Conservation (phyloP, 2,888 invertebrate species). For the Lottia gigantea region DNA sequence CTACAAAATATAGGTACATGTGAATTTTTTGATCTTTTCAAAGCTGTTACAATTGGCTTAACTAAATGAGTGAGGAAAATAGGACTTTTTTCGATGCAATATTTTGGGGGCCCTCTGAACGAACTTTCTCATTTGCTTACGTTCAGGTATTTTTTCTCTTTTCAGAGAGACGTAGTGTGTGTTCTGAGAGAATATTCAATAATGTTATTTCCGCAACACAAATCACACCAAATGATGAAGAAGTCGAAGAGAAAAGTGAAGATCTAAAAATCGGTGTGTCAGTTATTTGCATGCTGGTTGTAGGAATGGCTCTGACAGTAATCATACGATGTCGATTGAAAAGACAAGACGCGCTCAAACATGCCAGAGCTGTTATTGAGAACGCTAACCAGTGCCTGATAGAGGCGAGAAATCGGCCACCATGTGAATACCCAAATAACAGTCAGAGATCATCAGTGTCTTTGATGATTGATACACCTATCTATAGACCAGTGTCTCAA, state of each 20-base stretch:
- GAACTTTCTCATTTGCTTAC: no score
- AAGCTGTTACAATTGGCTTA: no score
- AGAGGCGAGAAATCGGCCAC: not conserved
- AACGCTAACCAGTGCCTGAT: not conserved
- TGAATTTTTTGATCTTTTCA: no score
- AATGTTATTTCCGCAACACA: not conserved
- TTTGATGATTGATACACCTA: not conserved
- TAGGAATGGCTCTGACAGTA: not conserved
- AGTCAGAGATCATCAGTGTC: not conserved
- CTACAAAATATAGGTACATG: not conserved
- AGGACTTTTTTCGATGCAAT: no score
- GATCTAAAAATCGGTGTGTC: not conserved
- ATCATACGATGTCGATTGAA: not conserved
- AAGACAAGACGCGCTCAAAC: not conserved
- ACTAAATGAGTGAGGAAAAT: no score
- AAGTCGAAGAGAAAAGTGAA: not conserved
- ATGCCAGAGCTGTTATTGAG: not conserved
- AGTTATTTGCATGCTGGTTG: not conserved
- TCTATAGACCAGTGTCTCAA: not conserved
- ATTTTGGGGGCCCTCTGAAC: no score
- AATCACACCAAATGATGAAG: not conserved
- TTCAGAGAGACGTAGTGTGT: slow-evolving; percentile 2
- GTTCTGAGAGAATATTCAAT: not conserved
- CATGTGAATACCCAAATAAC: not conserved
- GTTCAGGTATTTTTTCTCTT: not conserved